Conservation (phyloP, 2,888 invertebrate species). For the Phalera bucephala region DNA sequence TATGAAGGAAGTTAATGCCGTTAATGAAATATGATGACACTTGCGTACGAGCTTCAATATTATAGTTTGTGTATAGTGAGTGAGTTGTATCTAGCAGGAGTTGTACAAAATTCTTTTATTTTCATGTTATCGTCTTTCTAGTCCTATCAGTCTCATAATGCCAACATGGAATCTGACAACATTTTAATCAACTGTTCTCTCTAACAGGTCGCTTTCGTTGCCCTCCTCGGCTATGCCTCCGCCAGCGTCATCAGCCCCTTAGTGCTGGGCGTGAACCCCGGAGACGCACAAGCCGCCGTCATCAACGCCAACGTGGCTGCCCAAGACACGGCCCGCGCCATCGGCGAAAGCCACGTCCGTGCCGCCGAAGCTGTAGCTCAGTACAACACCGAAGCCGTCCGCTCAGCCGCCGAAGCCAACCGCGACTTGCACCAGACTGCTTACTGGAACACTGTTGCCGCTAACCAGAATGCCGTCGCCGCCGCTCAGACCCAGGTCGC, state of each 20-base stretch:
- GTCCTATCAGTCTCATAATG: no score
- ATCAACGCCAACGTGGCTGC: constrained; percentile 64
- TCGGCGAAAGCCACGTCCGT: constrained; percentile 60
- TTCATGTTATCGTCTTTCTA: no score
- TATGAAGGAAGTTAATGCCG: no score
- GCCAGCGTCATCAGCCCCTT: constrained; percentile 58
- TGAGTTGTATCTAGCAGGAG: no score
- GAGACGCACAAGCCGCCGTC: constrained; percentile 44
- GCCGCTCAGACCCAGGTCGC: constrained; percentile 72
- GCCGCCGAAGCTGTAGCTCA: constrained; percentile 67
- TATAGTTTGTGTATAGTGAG: no score
- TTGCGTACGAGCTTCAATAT: no score
- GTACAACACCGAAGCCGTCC: constrained; percentile 62
- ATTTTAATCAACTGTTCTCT: no score
- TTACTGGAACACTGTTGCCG: constrained; percentile 71
- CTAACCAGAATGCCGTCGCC: constrained; percentile 68
- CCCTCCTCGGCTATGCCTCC: constrained; percentile 77
- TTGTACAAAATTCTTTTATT: no score
- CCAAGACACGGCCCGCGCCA: constrained; percentile 61
- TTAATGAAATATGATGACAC: no score
- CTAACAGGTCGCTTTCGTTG: constrained; percentile 71
- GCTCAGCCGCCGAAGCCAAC: constrained; percentile 60
- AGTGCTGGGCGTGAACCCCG: constrained; percentile 55
- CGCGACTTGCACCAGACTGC: constrained; percentile 71
- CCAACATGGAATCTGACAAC: no score